Percentiles rank a stretch among this genome's conserved stretches.
Evolutionary conservation across 2,888 invertebrate species (phyloP).

Genomic region (Spisula subtruncata): DNA sequence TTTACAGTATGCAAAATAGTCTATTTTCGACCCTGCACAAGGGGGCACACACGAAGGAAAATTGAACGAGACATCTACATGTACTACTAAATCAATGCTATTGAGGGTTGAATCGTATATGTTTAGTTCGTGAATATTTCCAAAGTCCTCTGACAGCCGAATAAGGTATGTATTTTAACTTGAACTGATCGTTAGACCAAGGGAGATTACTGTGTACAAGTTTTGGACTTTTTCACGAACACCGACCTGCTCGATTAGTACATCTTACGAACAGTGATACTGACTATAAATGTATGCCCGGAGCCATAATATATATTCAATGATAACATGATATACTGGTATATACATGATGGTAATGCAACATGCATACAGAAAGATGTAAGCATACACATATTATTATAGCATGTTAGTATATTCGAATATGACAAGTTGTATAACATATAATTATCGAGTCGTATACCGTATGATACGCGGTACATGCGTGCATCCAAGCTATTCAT

Average conservation of each 20-base stretch:
- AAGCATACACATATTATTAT: background rate
- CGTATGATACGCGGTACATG: background rate
- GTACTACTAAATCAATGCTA: too few relatives aligned
- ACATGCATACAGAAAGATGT: background rate
- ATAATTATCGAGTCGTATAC: background rate
- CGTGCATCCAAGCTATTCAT: too few relatives aligned
- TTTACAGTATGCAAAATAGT: too few relatives aligned
- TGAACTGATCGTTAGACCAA: too few relatives aligned
- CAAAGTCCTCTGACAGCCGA: background rate
- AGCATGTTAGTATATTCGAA: background rate
- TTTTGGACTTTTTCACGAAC: too few relatives aligned
- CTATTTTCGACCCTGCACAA: too few relatives aligned
- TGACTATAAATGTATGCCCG: background rate
- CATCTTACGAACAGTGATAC: too few relatives aligned
- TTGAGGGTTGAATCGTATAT: background rate
- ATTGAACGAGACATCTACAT: too few relatives aligned
- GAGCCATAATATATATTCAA: background rate
- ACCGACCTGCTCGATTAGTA: too few relatives aligned
- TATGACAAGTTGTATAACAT: constrained; percentile 3
- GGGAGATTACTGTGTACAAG: too few relatives aligned
- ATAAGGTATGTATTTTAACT: background rate
- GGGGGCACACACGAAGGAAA: too few relatives aligned
- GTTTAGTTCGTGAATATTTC: background rate
- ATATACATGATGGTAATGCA: background rate
- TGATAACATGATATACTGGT: background rate